phyloP scores from a whole-genome alignment of 2,797 vertebrate species.

The Catharus ustulatus region DNA sequence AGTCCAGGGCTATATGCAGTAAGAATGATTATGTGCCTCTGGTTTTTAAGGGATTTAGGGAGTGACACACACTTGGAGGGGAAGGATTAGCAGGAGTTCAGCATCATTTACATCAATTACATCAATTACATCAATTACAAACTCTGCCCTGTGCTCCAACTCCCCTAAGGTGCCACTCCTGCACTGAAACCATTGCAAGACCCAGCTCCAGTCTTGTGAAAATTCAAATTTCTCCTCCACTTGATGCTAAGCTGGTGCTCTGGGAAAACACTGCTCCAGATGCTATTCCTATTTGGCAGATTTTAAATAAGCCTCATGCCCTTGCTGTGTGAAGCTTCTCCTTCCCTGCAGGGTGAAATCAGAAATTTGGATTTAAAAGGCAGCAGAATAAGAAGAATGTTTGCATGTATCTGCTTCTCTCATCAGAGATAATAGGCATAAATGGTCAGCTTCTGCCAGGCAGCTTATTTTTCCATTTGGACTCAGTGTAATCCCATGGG shows the following conservation, averaged over 20 bases:
- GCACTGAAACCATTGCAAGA: background rate
- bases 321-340: background rate
- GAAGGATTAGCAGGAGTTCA: background rate
- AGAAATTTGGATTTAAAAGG: background rate
- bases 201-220: background rate
- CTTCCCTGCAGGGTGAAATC: background rate
- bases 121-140: too few species aligned
- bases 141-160: background rate
- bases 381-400: background rate
- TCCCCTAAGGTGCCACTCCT: background rate
- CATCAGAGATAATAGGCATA: background rate
- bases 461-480: background rate
- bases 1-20: background rate
- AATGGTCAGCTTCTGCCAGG: background rate
- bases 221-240: background rate
- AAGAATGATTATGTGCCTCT: background rate
- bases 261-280: background rate
- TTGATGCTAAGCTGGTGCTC: background rate
- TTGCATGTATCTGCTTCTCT: background rate
- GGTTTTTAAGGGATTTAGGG: background rate
- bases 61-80: background rate
- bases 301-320: background rate
- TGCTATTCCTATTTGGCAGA: background rate
- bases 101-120: too few species aligned
- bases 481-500: background rate